Base-by-base conservation (phyloP, 2,888 invertebrate species). In the Epirrhoe alternata region DNA sequence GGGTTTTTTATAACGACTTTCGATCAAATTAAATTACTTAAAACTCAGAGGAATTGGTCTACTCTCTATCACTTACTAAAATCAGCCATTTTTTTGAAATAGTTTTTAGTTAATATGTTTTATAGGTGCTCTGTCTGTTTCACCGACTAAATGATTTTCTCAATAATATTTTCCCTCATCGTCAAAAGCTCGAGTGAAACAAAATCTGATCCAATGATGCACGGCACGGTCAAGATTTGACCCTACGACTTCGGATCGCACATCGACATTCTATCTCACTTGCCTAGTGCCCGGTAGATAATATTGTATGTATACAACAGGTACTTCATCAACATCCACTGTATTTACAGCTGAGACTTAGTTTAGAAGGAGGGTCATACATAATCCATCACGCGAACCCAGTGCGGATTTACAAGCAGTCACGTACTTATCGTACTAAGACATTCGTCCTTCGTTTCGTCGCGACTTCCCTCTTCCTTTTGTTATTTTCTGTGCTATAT, bases 401-500 rank as follows among this genome's bases (percentile, higher is more conserved):
- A 31, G 31, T 31, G 35, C 31, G 33, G 16, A 53, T 14, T 51
- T 51, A 30, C n/a, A 51, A 30, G 51, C 24, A n/a, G 53, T 53
- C 53, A 16, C 16, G 16, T 31, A 53, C 33, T 53, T 53, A 53
- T 53, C 53, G 53, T 35, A 35, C 31, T 35, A 53, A 31, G 35
- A 53, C 53, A 53, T 53, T 30, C 47, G 16, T 51, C 51, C 51
- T 51, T 38, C 38, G 42, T 42, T 35, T 53, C 16, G 52, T 24
- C 24, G 49, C 16, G 6, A 42, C 12, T 42, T 42, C 12, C 24
- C 38, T 42, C 8, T 42, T 12, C 12, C 12, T 12, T 42, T 42
- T 42, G 38, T 42, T 42, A 42, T 42, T 42, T 42, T 5, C 38
- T 42, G 38, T 12, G 12, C 38, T 42, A 42, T 42, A 42, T 42